Percentiles rank a stretch among this genome's conserved stretches.
Conservation (phyloP, 2,113 vertebrate genomes). For the Saiga tatarica region DNA sequence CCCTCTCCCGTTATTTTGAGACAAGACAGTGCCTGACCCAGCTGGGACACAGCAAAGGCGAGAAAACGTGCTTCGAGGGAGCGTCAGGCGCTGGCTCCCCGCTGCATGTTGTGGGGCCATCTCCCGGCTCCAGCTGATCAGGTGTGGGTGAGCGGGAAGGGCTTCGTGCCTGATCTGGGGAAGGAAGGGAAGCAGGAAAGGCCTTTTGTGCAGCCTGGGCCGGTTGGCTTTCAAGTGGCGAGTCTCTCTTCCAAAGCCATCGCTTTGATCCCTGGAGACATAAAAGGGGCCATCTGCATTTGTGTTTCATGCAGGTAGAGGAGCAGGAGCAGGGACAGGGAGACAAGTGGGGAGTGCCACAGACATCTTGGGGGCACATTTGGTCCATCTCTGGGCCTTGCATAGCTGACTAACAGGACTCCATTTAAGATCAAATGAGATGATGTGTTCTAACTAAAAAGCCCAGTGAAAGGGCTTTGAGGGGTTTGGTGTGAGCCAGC, state of each 20-base stretch:
- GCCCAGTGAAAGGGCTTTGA: background rate
- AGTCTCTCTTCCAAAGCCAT: slow-evolving; percentile 61
- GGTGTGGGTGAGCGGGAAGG: background rate
- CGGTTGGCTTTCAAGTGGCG: slow-evolving; percentile 16
- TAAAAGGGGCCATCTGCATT: slow-evolving; percentile 37
- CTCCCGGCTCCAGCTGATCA: rapidly evolving
- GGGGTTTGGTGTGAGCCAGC: background rate
- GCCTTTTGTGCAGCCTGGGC: background rate
- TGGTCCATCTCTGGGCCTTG: background rate
- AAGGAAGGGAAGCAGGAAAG: background rate
- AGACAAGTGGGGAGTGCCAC: background rate
- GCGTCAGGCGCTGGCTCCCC: rapidly evolving
- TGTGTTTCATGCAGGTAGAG: slow-evolving; percentile 21
- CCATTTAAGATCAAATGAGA: background rate
- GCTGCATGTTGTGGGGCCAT: background rate
- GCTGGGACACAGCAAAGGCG: background rate
- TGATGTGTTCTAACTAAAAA: background rate
- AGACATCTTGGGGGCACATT: background rate
- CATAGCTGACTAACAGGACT: background rate
- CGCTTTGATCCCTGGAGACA: slow-evolving; percentile 61
- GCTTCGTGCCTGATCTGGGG: background rate
- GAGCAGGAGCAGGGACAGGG: background rate
- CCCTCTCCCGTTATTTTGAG: slow-evolving; percentile 34
- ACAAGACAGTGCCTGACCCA: background rate
- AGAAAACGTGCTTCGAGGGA: background rate